These are phyloP conservation scores for Phasia obesa DNA, from an alignment of 2,888 invertebrate genomes.

Conservation along the genomic window DNA sequence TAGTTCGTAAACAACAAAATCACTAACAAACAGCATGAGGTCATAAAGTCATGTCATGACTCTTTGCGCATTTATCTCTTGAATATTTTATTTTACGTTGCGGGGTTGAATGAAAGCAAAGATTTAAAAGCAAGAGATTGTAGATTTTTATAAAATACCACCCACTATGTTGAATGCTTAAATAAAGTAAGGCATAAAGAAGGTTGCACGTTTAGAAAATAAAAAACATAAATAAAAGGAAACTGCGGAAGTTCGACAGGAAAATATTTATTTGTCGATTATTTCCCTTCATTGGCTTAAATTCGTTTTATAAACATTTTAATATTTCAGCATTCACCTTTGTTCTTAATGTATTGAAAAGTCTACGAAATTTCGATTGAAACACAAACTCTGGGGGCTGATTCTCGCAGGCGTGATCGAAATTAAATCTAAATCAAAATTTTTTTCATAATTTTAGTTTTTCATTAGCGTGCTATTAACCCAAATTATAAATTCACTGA, in stretches of 20 bases:
- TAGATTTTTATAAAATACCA: conserved; percentile 47
- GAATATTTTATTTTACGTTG: conserved; percentile 28
- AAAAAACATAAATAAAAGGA: neutral
- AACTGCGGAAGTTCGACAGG: conserved; percentile 72
- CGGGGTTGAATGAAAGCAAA: conserved; percentile 9
- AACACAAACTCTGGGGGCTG: too few relatives aligned
- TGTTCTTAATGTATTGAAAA: too few relatives aligned
- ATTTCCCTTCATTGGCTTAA: conserved; percentile 76
- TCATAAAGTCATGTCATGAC: conserved; percentile 68
- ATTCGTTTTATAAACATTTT: neutral
- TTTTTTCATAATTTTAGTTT: too few relatives aligned
- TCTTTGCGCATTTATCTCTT: conserved; percentile 65
- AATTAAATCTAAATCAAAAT: too few relatives aligned
- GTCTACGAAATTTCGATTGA: too few relatives aligned
- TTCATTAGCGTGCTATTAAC: too few relatives aligned
- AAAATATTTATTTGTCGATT: conserved; percentile 80
- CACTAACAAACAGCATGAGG: conserved; percentile 74
- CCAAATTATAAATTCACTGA: too few relatives aligned
- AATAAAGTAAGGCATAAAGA: neutral
- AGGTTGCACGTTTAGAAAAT: neutral
- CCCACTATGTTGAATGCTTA: conserved; percentile 52
- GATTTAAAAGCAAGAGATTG: conserved; percentile 39
- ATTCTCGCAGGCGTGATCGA: too few relatives aligned
- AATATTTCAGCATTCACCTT: too few relatives aligned
- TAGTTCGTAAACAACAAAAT: conserved; percentile 63